Base-by-base conservation (phyloP, 2,113 vertebrate genomes). In the Sylvilagus bachmani region DNA sequence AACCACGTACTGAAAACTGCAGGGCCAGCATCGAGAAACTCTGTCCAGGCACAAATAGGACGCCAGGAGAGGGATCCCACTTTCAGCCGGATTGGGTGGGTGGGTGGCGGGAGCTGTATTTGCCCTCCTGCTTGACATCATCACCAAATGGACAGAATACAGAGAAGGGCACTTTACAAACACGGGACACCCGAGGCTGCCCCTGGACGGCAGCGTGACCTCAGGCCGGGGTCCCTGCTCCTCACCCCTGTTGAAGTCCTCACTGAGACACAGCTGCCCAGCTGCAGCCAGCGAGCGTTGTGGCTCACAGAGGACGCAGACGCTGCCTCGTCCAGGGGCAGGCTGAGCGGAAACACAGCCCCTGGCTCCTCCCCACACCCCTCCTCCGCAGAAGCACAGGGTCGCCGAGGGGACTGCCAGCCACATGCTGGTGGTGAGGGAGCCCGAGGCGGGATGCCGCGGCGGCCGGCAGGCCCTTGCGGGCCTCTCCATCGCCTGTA, bases 231-330 rank as follows among this genome's bases (percentile, higher is more conserved):
- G 29, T 33, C 61, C 6, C 3, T 44, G 33, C 1, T 22, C n/a
- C 22, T 49, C 17, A 38, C 38, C 33, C 6, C 29, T 14, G 2
- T 14, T 17, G 4, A 81, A 13, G 77, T 27, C 33, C 27, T 19
- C 4, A n/a, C 4, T 33, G 2, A 64, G 51, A 86, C 77, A 21
- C 6, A 70, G 82, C 6, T 10, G 22, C n/a, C 51, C 21, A 33
- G 38, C 3, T 27, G 19, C 29, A 0, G 0, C 6, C 6, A 2
- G 21, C 0, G 44, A 44, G 44, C 44, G 7, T 7, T 7, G 6
- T 44, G 44, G 44, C 44, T 44, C 44, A 6, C 44, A 44, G 44
- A 44, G 44, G 44, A 44, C 6, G 44, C 44, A 44, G 44, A 44
- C 7, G 44, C 44, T 44, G 44, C 44, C 44, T 44, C 44, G 44